Base-by-base conservation (phyloP, 1,140 invertebrate genomes). In the Zaprionus camerounensis region DNA sequence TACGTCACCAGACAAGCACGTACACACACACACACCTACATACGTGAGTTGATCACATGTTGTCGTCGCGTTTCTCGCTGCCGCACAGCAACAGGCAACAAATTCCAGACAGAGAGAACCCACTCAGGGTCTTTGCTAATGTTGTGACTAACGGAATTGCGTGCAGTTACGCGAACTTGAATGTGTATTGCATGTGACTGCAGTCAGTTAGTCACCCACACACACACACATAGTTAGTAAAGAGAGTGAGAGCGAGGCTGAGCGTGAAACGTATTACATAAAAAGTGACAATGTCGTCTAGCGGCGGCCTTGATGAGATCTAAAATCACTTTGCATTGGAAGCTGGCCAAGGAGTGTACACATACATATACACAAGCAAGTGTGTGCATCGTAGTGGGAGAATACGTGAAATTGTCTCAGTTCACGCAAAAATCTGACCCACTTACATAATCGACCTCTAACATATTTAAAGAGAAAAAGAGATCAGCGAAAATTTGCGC, bases 141-240 rank as follows among this genome's bases (percentile, higher is more conserved):
- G 46, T 56, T 68, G 34, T 71, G 38, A 71, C 38, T 80, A 83
- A 79, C 65, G 70, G 69, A 44, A 31, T 70, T 76, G 84, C 84
- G 88, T 90, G 84, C 81, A 78, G 71, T 75, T 56, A 78, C 88
- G 70, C 64, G 84, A 84, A 90, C 84, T 88, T 90, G 81, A 79
- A 75, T 24, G 20, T 53, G n/a, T 12, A 44, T 63, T 68, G 75
- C 71, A 68, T 65, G 53, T 36, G 77, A n/a, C 78, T 85, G 62
- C 46, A 73, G 49, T 56, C 49, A 62, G 69, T 84, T 73, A 77
- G 65, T 80, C 72, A 70, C 81, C 53, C 61, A 81, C 73, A 64
- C 41, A 20, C 6, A 58, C 62, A 46, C 12, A 49, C 49, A 53
- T 56, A 59, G 20, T 20, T 9, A 22, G 11, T 15, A 46, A 46